A percentile compares a stretch with the other conserved stretches of the same genome.
Evolutionary conservation across 2,797 vertebrate genomes (phyloP).

Genomic region (Acestrorhynchus altus): DNA sequence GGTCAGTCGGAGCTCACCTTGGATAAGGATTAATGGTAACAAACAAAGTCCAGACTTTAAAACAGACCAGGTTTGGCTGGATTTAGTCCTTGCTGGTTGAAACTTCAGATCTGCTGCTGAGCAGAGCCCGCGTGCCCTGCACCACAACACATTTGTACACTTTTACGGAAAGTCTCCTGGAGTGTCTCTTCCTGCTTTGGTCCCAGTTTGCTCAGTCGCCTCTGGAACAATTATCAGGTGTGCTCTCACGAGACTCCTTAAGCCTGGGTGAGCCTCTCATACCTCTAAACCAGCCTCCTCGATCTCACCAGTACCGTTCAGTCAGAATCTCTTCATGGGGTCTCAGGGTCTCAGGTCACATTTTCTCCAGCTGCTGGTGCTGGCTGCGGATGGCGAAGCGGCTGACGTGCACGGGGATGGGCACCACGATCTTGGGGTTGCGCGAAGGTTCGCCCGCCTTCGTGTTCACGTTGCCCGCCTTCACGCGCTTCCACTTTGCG

Average conservation of each 20-base stretch:
- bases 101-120: neutral
- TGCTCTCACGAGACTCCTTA: neutral
- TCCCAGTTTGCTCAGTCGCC: constrained; percentile 50
- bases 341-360: constrained; percentile 81
- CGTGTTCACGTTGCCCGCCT: constrained; percentile 96
- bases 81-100: constrained; percentile 13
- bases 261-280: neutral
- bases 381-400: constrained; percentile 97
- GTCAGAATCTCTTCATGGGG: too few relatives aligned
- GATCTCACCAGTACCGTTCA: too few relatives aligned
- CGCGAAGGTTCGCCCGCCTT: constrained; percentile 95
- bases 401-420: constrained; percentile 97
- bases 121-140: constrained; percentile 43
- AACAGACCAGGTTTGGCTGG: constrained; percentile 8
- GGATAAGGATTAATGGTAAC: constrained; percentile 32
- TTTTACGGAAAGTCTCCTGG: constrained; percentile 16
- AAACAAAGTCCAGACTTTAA: constrained; percentile 20
- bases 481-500: constrained; percentile 98
- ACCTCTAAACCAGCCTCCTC: too few relatives aligned
- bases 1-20: too few relatives aligned
- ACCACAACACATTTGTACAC: constrained; percentile 6
- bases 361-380: constrained; percentile 97
- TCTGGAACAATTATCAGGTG: neutral
- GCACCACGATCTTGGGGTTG: constrained; percentile 98
- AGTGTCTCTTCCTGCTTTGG: constrained; percentile 44